Conservation (phyloP, 2,113 vertebrate genomes). For the Eonycteris spelaea region DNA sequence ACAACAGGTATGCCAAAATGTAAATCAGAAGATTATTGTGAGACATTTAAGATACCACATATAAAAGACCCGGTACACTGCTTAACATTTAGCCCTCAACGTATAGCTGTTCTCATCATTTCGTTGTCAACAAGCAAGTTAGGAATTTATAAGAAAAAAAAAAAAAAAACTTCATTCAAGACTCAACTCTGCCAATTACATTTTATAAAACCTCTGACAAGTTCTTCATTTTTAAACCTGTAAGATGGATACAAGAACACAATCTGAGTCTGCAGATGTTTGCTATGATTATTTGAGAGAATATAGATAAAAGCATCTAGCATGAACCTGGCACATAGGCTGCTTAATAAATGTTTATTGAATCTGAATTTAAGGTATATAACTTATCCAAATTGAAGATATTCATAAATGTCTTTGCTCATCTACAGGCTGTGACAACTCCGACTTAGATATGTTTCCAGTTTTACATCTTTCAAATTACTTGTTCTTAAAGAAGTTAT, state of each 20-base stretch:
- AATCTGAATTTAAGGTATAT: background rate
- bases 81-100: background rate
- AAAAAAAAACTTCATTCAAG: background rate
- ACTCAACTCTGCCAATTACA: background rate
- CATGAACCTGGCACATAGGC: background rate
- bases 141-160: background rate
- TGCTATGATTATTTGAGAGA: background rate
- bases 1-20: background rate
- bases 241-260: background rate
- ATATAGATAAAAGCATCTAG: background rate
- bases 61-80: background rate
- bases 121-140: background rate
- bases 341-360: background rate
- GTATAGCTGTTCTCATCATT: background rate
- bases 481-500: background rate
- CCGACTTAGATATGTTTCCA: background rate
- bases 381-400: background rate
- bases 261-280: background rate
- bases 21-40: background rate
- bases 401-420: background rate
- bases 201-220: background rate
- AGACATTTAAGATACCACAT: background rate
- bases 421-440: background rate
- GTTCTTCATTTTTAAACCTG: background rate
- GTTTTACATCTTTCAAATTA: constrained; percentile 23